A percentile compares a stretch with the other conserved stretches of the same genome.
Evolutionary conservation across 2,888 invertebrate genomes (phyloP).

Genomic region (Sphaerophoria taeniata): DNA sequence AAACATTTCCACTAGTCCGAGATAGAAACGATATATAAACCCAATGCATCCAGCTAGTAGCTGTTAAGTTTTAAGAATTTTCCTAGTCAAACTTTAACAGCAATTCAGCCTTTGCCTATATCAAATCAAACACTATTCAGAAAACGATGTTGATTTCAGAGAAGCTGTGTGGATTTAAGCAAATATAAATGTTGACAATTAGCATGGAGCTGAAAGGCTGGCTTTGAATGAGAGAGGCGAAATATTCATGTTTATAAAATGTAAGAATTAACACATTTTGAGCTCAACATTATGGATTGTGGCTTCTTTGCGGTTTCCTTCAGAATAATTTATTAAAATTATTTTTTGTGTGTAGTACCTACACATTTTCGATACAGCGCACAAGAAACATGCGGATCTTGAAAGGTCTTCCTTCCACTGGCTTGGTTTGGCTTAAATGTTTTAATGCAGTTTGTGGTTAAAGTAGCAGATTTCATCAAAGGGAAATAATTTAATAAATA

Average conservation of each 20-base stretch:
- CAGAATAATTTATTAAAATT: constrained; percentile 39
- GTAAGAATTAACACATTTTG: constrained; percentile 55
- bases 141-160: constrained; percentile 11
- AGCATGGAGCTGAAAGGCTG: constrained; percentile 18
- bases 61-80: no score
- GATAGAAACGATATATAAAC: no score
- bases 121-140: neutral
- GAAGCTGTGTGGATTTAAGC: neutral
- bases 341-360: neutral
- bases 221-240: neutral
- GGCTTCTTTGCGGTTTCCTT: constrained; percentile 41
- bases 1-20: no score
- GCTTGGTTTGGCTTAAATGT: no score
- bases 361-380: neutral
- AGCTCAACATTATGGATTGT: constrained; percentile 45
- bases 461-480: constrained; percentile 7
- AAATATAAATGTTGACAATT: constrained; percentile 65
- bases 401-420: neutral
- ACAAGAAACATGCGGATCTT: neutral
- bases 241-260: constrained; percentile 39
- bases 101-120: neutral
- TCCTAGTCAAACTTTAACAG: neutral
- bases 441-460: neutral
- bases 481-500: neutral
- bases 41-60: no score